Evolutionary conservation across 1,140 invertebrate genomes (phyloP), one percentile per base, ranked within the genome.

Genomic region (Myzus persicae): DNA sequence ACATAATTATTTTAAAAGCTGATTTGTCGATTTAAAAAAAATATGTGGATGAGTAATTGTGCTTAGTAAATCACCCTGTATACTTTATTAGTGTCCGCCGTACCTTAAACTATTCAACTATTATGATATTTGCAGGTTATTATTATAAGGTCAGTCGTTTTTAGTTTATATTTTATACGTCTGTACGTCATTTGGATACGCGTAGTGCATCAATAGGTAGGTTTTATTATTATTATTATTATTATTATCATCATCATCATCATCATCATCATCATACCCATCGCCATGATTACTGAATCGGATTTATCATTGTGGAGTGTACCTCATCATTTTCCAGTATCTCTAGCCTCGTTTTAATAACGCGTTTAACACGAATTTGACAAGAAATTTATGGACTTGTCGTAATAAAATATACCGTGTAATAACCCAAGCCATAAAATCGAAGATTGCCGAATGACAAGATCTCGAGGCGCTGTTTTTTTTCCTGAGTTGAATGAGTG

Each of bases 391-490:
- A 90, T 42, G 26, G 1, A 26, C 24, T 4, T n/a, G 38, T 54
- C 36, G 36, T 67, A 42, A 90, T 90, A 90, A 90, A 90, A 90
- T 40, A 90, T 40, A 20, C 51, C 4, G 31, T 59, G 18, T 90
- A 90, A 89, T 54, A 89, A 48, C 26, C 24, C 2, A 14, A 59
- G 14, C 51, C 38, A 67, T 90, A 90, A 90, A 90, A 59, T 67
- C 26, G 51, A 90, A 90, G 8, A 40, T 54, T 42, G 24, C 8
- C 14, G 89, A 67, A 42, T 67, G 51, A 90, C 51, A 38, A 67
- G 89, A 90, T 67, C 14, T 42, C 24, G 26, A 90, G 54, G 38
- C 38, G 26, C 46, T 31, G 22, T 90, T 90, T 59, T 88, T 88
- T 36, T 40, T 38, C 14, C 14, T 5, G 9, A 42, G 59, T 31